Evolutionary conservation across 2,113 vertebrate species (phyloP).

Genomic region (Alexandromys fortis): DNA sequence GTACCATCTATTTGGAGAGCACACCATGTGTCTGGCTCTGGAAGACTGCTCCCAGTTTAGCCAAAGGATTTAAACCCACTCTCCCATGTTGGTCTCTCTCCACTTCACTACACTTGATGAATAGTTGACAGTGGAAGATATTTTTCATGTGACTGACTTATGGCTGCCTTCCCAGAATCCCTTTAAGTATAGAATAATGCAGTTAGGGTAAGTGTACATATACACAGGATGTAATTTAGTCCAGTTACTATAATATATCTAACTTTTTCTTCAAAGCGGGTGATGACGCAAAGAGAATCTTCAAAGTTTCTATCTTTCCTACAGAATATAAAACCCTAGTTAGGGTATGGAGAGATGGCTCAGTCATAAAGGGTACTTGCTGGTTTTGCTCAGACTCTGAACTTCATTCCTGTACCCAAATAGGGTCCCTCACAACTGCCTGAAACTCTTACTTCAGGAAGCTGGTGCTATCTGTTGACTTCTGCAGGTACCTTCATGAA

Average conservation of each 20-base stretch:
- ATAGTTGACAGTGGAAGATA: background rate
- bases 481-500: background rate
- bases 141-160: constrained; percentile 20
- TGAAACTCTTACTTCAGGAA: background rate
- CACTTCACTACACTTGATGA: constrained; percentile 6
- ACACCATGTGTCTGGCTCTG: background rate
- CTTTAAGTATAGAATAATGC: background rate
- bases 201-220: background rate
- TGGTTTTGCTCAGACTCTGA: background rate
- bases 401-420: background rate
- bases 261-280: constrained; percentile 5
- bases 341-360: background rate
- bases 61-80: constrained; percentile 52
- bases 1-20: constrained; percentile 10
- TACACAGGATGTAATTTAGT: background rate
- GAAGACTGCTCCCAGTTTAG: constrained; percentile 55
- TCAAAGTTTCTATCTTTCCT: background rate
- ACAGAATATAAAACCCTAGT: background rate
- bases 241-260: background rate
- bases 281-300: background rate
- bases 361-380: background rate
- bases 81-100: constrained; percentile 16
- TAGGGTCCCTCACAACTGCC: background rate
- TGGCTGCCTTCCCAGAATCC: background rate
- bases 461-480: no score